Base-by-base conservation (phyloP, 1,140 invertebrate genomes). In the Papilio machaon region DNA sequence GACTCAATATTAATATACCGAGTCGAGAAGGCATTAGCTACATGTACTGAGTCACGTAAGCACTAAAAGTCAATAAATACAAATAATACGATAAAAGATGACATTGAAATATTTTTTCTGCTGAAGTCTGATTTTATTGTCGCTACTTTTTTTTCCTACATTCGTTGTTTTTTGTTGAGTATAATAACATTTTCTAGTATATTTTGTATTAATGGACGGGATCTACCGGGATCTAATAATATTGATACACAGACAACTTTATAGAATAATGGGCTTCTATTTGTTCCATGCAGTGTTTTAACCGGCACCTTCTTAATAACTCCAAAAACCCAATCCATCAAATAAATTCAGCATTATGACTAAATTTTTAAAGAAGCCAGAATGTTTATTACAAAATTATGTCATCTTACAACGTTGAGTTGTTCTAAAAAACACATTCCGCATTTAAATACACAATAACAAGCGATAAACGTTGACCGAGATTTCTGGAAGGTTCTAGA, bases 41-140 rank as follows among this genome's bases (percentile, higher is more conserved):
- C 76, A 78, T 58, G 76, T 60, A 54, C 76, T 54, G 19, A 78
- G 76, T 78, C 76, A 78, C 76, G 76, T 78, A 78, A 78, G 76
- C 76, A 78, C 54, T 58, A 35, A 78, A 78, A 58, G 5, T 43
- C 35, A 43, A 54, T 19, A 78, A n/a, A 78, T 70, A 13, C 64
- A 35, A 70, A 70, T 30, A 70, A 70, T 70, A 70, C 64, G 64
- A 70, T 70, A 70, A 70, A 43, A 70, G 60, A 70, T 38, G 64
- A 70, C 64, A 70, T 70, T 70, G 64, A 70, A 70, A 70, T 35
- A 70, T 70, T 70, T 70, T 70, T 70, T 70, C 11, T 70, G 64
- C 30, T 5, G 10, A 64, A 13, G 23, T 23, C 19, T 30, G 60
- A 23, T 19, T 43, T 30, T 64, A 35, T 6, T 35, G 23, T 70